Evolutionary conservation across 2,113 vertebrate genomes (phyloP).

Genomic region (Podarcis cretensis): DNA sequence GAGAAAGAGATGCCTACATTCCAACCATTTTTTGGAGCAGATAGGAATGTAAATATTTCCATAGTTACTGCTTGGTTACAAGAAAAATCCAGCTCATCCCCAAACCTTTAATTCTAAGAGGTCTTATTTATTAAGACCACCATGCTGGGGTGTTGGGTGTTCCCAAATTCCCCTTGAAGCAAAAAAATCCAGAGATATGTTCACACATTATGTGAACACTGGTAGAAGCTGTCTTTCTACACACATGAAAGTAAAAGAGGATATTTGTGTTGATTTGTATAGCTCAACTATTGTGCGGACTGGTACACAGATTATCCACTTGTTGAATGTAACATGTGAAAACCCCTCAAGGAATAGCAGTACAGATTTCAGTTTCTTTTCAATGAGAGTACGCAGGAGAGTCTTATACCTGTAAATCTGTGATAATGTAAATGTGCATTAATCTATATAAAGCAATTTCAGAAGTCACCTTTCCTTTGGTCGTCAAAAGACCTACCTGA

Average conservation of each 20-base stretch:
- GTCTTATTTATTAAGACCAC: no score
- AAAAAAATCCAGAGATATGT: no score
- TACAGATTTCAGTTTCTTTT: background rate
- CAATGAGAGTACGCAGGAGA: background rate
- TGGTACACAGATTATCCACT: no score
- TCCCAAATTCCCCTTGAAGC: no score
- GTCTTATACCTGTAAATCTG: background rate
- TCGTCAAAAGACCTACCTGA: slow-evolving; percentile 77
- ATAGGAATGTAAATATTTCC: background rate
- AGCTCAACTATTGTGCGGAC: no score
- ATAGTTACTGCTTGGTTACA: background rate
- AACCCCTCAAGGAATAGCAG: no score
- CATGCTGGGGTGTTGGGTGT: no score
- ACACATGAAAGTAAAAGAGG: no score
- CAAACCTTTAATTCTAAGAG: background rate
- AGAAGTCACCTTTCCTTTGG: background rate
- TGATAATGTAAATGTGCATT: background rate
- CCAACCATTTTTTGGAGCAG: background rate
- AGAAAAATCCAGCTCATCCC: background rate
- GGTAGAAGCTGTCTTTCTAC: no score
- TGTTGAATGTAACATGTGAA: no score
- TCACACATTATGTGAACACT: no score
- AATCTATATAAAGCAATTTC: background rate
- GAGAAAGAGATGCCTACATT: background rate
- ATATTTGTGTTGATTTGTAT: no score